Conservation (phyloP, 2,797 vertebrate species). For the Etheostoma nigrum region DNA sequence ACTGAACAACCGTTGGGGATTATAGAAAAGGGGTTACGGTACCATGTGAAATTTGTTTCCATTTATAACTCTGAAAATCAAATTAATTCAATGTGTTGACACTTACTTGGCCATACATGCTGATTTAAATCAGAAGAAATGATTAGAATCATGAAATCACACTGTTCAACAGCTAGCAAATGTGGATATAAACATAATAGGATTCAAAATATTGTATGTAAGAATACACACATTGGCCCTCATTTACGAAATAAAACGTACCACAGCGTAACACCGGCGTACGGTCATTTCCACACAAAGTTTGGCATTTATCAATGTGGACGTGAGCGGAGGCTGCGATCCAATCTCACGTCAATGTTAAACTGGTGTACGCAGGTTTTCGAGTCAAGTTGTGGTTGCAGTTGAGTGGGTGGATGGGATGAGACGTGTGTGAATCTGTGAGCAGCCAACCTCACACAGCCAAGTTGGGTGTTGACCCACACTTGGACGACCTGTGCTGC, state of each 20-base stretch:
- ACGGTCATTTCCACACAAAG: no score
- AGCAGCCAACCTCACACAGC: constrained; percentile 14
- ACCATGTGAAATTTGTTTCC: background rate
- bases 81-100: no score
- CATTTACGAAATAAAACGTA: no score
- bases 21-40: background rate
- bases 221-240: background rate
- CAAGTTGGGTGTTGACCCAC: constrained; percentile 6
- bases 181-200: background rate
- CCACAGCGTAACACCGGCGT: no score
- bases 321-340: no score
- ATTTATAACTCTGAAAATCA: no score
- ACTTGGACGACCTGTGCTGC: constrained; percentile 12
- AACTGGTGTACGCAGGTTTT: no score
- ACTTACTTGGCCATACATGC: no score
- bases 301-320: no score
- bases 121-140: background rate
- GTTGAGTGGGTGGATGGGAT: constrained; percentile 13
- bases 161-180: background rate
- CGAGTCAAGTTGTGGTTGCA: background rate
- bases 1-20: background rate
- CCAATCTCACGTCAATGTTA: no score
- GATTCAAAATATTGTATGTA: background rate
- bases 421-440: background rate
- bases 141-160: background rate